phyloP scores from a whole-genome alignment of 2,888 invertebrate genomes.

The Gari tellinella region DNA sequence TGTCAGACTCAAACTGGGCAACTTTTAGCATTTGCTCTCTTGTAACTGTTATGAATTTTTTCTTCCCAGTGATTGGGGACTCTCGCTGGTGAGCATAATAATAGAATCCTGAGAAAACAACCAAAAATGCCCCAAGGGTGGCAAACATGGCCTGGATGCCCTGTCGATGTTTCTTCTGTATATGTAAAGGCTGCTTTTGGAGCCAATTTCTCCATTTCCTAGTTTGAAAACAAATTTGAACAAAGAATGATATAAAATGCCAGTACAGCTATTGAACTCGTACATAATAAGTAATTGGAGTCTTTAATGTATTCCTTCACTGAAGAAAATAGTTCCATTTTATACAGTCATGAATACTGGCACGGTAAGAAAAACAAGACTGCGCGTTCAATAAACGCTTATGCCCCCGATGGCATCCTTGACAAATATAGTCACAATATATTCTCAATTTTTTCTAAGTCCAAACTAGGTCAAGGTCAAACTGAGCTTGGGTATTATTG shows the following conservation, averaged over 20 bases:
- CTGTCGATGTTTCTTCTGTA: conserved; percentile 15
- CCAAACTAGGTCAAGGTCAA: no score
- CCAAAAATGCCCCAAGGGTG: background rate
- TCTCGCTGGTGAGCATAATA: conserved; percentile 85
- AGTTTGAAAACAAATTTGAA: background rate
- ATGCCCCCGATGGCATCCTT: background rate
- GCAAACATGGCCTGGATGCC: conserved; percentile 1
- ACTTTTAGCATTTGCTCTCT: conserved; percentile 84
- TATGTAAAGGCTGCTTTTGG: conserved; percentile 29
- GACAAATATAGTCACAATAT: background rate
- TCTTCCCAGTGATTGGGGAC: conserved; percentile 86
- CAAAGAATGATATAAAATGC: background rate
- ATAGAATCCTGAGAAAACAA: conserved; percentile 51
- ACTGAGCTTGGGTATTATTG: no score
- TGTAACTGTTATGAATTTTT: conserved; percentile 86
- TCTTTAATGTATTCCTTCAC: conserved; percentile 3
- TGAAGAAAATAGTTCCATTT: no score
- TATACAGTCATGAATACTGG: no score
- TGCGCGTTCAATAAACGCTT: no score
- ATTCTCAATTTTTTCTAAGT: no score
- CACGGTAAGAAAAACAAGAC: no score
- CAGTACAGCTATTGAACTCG: background rate
- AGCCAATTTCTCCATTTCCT: conserved; percentile 36
- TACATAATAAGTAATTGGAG: background rate
- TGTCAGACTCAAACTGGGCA: conserved; percentile 83